Percentiles rank a stretch among this genome's conserved stretches.
phyloP scores from a whole-genome alignment of 2,888 invertebrate species.

The Enchytraeus crypticus region DNA sequence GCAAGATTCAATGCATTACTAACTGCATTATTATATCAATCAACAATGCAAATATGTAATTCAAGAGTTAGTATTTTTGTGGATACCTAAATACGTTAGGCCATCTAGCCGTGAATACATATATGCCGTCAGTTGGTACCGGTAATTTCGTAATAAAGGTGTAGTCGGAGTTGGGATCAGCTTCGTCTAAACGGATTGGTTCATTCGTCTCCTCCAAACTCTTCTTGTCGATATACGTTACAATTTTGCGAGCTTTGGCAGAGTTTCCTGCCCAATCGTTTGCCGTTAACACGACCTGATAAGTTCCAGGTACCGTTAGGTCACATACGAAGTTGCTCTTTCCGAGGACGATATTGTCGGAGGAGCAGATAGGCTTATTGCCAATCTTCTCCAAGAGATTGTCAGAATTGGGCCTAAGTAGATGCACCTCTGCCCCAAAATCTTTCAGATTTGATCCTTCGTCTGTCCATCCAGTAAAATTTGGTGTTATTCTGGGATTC shows the following conservation, averaged over 20 bases:
- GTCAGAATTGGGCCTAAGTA: not conserved
- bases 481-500: slow-evolving; percentile 3
- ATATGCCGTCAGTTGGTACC: not conserved
- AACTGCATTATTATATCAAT: no score
- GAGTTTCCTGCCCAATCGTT: slow-evolving; percentile 10
- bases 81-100: not conserved
- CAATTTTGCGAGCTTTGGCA: slow-evolving; percentile 8
- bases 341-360: slow-evolving; percentile 1
- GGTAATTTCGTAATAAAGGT: not conserved
- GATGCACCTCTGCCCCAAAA: slow-evolving; percentile 1
- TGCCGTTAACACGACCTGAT: slow-evolving; percentile 10
- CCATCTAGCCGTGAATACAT: slow-evolving; percentile 9
- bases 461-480: slow-evolving; percentile 7
- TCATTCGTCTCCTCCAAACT: not conserved
- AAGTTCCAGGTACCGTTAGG: slow-evolving; percentile 1
- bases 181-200: not conserved
- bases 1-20: no score
- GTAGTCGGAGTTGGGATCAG: not conserved
- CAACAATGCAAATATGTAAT: no score
- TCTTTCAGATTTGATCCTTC: slow-evolving; percentile 1
- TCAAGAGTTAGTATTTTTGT: not conserved
- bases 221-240: slow-evolving; percentile 3
- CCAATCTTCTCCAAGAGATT: not conserved
- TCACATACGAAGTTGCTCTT: slow-evolving; percentile 4
- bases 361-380: not conserved